phyloP scores from a whole-genome alignment of 2,113 vertebrate genomes.

The Poecile atricapillus region DNA sequence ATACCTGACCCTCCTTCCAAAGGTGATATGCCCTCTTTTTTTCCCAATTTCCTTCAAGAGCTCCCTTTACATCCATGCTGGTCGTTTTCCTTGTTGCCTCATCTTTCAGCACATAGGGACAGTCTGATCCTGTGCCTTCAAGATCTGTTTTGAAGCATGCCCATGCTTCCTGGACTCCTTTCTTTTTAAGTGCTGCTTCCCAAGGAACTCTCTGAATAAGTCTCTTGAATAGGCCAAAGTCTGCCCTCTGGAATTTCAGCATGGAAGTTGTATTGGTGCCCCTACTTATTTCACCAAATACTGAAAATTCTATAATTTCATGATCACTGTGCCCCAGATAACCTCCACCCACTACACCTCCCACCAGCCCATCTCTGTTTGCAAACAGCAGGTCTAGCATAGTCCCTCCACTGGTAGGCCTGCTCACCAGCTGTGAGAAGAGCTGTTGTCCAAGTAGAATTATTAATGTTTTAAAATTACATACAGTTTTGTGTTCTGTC shows the following conservation, averaged over 20 bases:
- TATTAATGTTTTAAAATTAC: background rate
- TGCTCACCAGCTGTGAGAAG: background rate
- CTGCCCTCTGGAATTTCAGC: background rate
- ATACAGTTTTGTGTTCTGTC: background rate
- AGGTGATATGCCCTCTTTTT: background rate
- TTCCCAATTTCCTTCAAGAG: background rate
- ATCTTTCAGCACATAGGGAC: background rate
- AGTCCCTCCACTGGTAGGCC: background rate
- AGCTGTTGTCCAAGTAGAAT: background rate
- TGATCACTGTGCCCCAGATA: background rate
- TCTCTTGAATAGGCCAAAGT: background rate
- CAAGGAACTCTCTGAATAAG: background rate
- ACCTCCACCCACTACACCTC: background rate
- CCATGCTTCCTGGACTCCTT: background rate
- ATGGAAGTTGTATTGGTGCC: background rate
- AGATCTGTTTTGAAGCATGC: background rate
- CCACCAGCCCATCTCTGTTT: background rate
- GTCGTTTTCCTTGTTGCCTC: background rate
- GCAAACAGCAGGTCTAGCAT: background rate
- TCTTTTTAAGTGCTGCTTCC: background rate
- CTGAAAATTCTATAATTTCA: background rate
- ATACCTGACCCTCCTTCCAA: background rate
- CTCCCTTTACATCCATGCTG: background rate
- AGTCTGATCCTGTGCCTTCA: background rate
- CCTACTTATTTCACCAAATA: background rate